Conservation (phyloP, 2,113 vertebrate genomes). For the Engraulis encrasicolus region DNA sequence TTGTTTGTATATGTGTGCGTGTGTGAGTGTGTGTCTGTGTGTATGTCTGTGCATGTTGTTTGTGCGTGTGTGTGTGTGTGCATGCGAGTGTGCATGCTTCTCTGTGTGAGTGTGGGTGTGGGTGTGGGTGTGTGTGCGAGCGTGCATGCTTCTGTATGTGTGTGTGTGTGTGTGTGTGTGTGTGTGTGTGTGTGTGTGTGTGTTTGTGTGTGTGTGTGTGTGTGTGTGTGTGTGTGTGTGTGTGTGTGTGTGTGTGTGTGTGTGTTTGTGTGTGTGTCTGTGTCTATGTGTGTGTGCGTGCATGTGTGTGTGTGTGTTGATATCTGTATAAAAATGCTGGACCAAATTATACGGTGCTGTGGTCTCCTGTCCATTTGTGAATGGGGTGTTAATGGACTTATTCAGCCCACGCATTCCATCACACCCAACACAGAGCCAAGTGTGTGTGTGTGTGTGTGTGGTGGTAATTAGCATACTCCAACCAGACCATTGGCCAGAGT, state of each 20-base stretch:
- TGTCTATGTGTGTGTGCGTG: neutral
- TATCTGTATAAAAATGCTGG: neutral
- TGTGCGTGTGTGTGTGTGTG: no score
- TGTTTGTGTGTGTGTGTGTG: neutral
- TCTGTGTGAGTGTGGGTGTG: no score
- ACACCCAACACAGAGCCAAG: neutral
- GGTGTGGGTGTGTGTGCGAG: neutral
- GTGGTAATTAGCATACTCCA: conserved; percentile 7
- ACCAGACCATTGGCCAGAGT: neutral
- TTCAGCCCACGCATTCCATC: neutral
- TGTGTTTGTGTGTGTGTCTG: neutral
- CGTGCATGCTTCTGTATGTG: neutral
- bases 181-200: neutral
- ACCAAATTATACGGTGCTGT: neutral
- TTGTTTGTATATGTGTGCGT: no score
- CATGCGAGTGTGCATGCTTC: no score
- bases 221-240: neutral
- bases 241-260: neutral
- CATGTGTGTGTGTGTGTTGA: neutral
- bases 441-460: neutral
- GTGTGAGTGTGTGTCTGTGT: neutral
- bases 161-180: neutral
- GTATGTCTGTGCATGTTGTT: neutral
- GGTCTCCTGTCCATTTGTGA: neutral
- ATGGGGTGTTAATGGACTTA: neutral